phyloP scores from a whole-genome alignment of 2,888 invertebrate species.

The Phytoseiulus persimilis region DNA sequence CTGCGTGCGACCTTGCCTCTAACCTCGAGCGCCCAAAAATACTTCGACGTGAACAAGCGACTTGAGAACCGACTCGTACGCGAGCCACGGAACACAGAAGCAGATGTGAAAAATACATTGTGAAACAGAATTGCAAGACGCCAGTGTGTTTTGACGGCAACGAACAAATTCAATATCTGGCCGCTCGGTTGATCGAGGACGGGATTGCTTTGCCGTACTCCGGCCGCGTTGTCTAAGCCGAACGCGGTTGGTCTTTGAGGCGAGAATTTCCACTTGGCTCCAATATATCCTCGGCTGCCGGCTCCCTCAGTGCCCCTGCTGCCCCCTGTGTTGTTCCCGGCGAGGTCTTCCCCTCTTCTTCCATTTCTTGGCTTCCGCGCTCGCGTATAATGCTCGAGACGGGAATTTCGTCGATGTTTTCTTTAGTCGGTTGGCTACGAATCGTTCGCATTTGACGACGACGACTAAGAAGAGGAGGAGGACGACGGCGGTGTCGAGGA shows the following conservation, averaged over 20 bases:
- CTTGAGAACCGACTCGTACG: no score
- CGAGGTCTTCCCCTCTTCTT: not conserved
- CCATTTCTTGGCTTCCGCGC: not conserved
- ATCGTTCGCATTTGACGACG: not conserved
- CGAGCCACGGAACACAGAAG: not conserved
- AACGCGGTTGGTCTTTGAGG: not conserved
- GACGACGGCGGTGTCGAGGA: not conserved
- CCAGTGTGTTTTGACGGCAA: not conserved
- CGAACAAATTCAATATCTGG: not conserved
- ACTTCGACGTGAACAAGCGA: no score
- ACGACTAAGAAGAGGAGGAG: not conserved
- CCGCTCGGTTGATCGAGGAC: not conserved
- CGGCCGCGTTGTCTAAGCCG: slow-evolving; percentile 5
- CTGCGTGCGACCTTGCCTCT: no score
- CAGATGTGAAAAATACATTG: not conserved
- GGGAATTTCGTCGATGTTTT: slow-evolving; percentile 5
- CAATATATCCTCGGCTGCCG: not conserved
- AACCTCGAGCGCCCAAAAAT: no score
- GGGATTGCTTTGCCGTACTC: not conserved
- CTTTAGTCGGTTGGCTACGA: slow-evolving; percentile 5
- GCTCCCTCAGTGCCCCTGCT: not conserved
- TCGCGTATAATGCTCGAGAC: not conserved
- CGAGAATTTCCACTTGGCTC: slow-evolving; percentile 5
- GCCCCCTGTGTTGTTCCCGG: not conserved
- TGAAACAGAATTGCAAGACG: not conserved